Evolutionary conservation across 2,113 vertebrate species (phyloP), one percentile per base, ranked within the genome.

Genomic region (Ivindomyrus marchei): DNA sequence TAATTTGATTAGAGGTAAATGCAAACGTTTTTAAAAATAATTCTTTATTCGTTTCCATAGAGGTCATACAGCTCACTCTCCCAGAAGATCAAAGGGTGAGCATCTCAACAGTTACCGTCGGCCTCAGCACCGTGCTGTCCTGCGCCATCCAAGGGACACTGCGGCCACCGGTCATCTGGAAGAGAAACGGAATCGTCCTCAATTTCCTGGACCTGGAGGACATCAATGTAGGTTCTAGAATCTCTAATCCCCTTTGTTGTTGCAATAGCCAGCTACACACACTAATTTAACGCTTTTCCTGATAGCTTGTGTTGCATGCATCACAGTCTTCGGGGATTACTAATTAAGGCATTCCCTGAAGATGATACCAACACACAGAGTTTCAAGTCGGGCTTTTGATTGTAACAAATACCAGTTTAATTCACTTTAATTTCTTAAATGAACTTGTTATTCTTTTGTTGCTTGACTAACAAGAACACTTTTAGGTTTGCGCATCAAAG

Each of bases 201-300:
- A 98, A 99, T 95, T 97, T 98, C 93, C 93, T 99, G 83, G 97
- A 98, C 91, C 92, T 99, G 92, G 98, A 99, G 93, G 98, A 99
- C 90, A 99, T 99, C 91, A 98, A 97, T 0, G 98, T 99, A 94
- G 95, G 95, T 93, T 2, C 27, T 45, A 31, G 53, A n/a, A 56
- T 58, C 31, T 87, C 52, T 13, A 56, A 11, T 50, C 5, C 21
- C 47, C 27, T 31, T 5, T 39, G 3, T 3, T 45, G 85, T 31
- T 19, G 46, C n/a, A 3, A 17, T 36, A 9, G 11, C 45, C 83
- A 70, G 62, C 27, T 13, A 31, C 27, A 27, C 27, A 1, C n/a
- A 13, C 27, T 31, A 70, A 70, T 70, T 4, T 31, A 80, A 80
- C 17, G 74, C 74, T 13, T 39, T 80, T 70, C 62, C 10, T 21